Evolutionary conservation across 2,888 invertebrate genomes (phyloP), one percentile per base, ranked within the genome.

Genomic region (Colostygia pectinataria): DNA sequence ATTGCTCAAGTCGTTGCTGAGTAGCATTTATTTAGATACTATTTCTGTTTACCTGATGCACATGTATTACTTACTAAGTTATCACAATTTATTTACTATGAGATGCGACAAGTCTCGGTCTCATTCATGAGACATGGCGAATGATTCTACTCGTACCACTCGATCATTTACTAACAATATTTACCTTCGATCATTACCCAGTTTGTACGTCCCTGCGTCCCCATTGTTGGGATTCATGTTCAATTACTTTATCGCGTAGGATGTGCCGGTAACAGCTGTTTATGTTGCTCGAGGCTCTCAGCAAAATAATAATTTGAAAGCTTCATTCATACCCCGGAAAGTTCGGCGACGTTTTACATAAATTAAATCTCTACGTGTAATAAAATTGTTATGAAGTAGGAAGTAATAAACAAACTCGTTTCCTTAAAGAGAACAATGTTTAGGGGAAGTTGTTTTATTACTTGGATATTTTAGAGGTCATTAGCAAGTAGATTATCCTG

Each of bases 311-410:
- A 66, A 74, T 74, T 73, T 64, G 54, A 65, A 69, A 70, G 65
- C 72, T 68, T 63, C 60, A 65, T 64, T 66, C 62, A 57, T 58
- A 59, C 61, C 64, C 52, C 58, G 54, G 55, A 49, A 66, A 74
- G 65, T 68, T 71, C 53, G 37, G 52, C 47, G 61, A 59, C 66
- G 57, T 67, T 75, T 74, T 73, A 63, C 71, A 69, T 75, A 75
- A 77, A 74, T 74, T 71, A 69, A 71, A 68, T 67, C 59, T 58
- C 32, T 38, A 58, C 51, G 57, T 61, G 55, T 53, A 59, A 57
- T 63, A 55, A 60, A 65, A 64, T 59, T 59, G 59, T 63, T 62
- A 48, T 41, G 32, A 57, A 62, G 58, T 55, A 53, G 49, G 32
- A 55, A 46, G 58, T 59, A 54, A 60, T 51, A 64, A 66, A 66